These are phyloP conservation scores for Oreochromis tanganicae DNA, from an alignment of 2,113 vertebrate species.

Conservation along the genomic window DNA sequence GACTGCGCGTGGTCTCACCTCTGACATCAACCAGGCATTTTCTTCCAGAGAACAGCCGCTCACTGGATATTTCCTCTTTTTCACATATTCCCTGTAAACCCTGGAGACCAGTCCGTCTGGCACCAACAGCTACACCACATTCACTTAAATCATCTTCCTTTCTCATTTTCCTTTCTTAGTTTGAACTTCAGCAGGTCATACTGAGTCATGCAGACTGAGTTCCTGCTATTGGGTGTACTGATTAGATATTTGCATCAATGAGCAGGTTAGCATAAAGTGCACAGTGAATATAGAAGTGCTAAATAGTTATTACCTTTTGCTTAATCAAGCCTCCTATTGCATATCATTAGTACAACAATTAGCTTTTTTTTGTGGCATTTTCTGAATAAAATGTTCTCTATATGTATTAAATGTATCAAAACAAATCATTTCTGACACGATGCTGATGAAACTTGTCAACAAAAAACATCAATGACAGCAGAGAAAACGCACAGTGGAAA, in stretches of 20 bases:
- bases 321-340: background rate
- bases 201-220: background rate
- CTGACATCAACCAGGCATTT: background rate
- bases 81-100: background rate
- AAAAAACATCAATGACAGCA: background rate
- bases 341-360: background rate
- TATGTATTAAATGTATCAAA: background rate
- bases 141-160: background rate
- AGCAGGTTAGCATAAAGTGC: background rate
- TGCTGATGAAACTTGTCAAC: background rate
- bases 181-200: background rate
- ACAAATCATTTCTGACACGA: background rate
- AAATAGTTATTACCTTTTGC: background rate
- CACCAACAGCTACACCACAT: background rate
- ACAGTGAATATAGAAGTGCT: background rate
- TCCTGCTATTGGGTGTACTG: background rate
- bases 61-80: background rate
- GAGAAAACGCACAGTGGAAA: background rate
- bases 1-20: accelerated
- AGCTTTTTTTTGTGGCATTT: background rate
- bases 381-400: background rate
- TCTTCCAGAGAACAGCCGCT: background rate
- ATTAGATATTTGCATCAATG: background rate
- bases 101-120: background rate
- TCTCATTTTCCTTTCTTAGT: background rate